Evolutionary conservation across 2,113 vertebrate species (phyloP).

Genomic region (Laticauda laticaudata): DNA sequence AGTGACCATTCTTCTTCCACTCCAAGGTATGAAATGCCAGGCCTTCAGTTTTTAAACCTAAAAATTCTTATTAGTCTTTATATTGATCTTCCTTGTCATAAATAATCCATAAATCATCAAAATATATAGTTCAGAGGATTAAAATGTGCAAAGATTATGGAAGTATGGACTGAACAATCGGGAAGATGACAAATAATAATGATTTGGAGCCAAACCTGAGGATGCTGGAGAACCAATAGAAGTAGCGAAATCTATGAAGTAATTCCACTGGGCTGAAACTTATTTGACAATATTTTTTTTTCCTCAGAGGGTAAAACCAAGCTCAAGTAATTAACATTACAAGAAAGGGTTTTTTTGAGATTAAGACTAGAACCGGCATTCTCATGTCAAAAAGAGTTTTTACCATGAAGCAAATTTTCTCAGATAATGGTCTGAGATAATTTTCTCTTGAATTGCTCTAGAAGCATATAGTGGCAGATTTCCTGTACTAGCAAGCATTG

Average conservation of each 20-base stretch:
- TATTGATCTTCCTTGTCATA: not conserved
- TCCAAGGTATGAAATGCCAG: conserved; percentile 29
- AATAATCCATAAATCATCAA: not conserved
- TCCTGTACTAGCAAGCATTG: not conserved
- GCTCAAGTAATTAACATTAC: not conserved
- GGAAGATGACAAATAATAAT: not conserved
- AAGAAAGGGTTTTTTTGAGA: not conserved
- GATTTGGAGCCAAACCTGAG: not conserved
- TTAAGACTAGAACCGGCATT: not conserved
- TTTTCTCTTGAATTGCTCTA: not conserved
- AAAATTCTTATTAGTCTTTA: conserved; percentile 10
- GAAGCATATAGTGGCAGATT: not conserved
- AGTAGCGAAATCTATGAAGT: not conserved
- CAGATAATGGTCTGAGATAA: not conserved
- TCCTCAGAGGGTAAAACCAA: not conserved
- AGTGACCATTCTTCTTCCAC: conserved; percentile 16
- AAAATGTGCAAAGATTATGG: not conserved
- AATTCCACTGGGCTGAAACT: not conserved
- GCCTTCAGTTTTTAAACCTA: conserved; percentile 34
- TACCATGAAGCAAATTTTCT: not conserved
- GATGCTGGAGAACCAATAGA: not conserved
- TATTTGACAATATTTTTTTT: not conserved
- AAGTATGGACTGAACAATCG: not conserved
- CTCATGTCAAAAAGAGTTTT: not conserved
- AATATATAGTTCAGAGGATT: not conserved